Evolutionary conservation across 1,140 invertebrate genomes (phyloP).

Genomic region (Aphelenchoides avenae): DNA sequence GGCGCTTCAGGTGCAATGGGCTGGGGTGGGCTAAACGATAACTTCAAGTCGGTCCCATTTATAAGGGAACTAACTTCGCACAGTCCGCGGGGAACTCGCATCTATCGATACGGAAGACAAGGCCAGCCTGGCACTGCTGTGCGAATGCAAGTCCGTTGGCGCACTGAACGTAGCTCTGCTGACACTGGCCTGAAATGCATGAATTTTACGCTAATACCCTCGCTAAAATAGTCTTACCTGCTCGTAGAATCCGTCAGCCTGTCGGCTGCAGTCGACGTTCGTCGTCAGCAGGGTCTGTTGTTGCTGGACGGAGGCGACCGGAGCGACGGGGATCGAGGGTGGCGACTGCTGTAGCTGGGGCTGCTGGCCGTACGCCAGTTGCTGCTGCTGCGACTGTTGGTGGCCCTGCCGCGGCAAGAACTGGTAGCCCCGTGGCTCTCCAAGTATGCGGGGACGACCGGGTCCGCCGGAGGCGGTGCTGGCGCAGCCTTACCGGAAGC

Average conservation of each 20-base stretch:
- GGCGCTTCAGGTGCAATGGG: neutral
- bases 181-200: no score
- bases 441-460: no score
- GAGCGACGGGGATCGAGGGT: no score
- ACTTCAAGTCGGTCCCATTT: conserved; percentile 3
- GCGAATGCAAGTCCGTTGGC: conserved; percentile 14
- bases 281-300: conserved; percentile 20
- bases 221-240: no score
- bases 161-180: conserved; percentile 20
- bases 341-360: no score
- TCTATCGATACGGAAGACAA: conserved; percentile 17
- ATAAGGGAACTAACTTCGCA: conserved; percentile 16
- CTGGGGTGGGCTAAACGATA: conserved; percentile 11
- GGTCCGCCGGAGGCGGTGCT: conserved; percentile 4
- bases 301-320: no score
- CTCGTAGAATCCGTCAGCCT: conserved; percentile 28
- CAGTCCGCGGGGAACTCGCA: conserved; percentile 16
- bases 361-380: no score
- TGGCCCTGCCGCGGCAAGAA: no score
- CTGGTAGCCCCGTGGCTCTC: no score
- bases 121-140: conserved; percentile 8
- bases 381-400: no score
- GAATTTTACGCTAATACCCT: no score
- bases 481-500: no score
- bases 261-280: conserved; percentile 3